Conservation (phyloP, 2,888 invertebrate genomes). For the Patella pellucida region DNA sequence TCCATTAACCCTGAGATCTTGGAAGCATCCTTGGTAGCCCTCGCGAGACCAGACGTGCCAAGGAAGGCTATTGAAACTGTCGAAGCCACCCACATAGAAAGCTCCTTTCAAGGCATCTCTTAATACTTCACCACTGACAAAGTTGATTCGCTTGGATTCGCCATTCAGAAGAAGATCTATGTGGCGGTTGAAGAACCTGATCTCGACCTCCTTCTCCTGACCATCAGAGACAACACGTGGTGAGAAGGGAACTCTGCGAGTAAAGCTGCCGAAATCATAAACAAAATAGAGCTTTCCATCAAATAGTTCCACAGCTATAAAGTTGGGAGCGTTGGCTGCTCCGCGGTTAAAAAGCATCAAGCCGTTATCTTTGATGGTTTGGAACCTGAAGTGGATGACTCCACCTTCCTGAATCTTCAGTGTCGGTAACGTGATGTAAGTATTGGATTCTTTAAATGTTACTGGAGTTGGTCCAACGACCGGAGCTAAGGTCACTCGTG, state of each 20-base stretch:
- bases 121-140: conserved; percentile 25
- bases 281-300: conserved; percentile 66
- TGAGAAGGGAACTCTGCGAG: conserved; percentile 47
- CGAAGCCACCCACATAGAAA: conserved; percentile 56
- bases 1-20: conserved; percentile 55
- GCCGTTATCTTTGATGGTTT: conserved; percentile 58
- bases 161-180: conserved; percentile 51
- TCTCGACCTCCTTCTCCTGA: conserved; percentile 51
- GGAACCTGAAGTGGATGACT: conserved; percentile 58
- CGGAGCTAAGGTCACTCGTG: conserved; percentile 14
- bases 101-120: conserved; percentile 18
- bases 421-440: conserved; percentile 20
- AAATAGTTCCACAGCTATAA: conserved; percentile 63
- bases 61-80: conserved; percentile 47
- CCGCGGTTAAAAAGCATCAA: conserved; percentile 54
- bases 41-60: conserved; percentile 65
- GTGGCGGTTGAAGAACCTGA: conserved; percentile 28
- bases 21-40: conserved; percentile 65
- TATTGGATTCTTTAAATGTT: conserved; percentile 33
- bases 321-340: conserved; percentile 30
- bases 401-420: conserved; percentile 24
- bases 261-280: conserved; percentile 55
- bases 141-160: conserved; percentile 30
- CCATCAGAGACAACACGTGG: conserved; percentile 60
- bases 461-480: conserved; percentile 24